Conservation (phyloP, 92 coral and sea anemone species). For the Heteractis magnifica region DNA sequence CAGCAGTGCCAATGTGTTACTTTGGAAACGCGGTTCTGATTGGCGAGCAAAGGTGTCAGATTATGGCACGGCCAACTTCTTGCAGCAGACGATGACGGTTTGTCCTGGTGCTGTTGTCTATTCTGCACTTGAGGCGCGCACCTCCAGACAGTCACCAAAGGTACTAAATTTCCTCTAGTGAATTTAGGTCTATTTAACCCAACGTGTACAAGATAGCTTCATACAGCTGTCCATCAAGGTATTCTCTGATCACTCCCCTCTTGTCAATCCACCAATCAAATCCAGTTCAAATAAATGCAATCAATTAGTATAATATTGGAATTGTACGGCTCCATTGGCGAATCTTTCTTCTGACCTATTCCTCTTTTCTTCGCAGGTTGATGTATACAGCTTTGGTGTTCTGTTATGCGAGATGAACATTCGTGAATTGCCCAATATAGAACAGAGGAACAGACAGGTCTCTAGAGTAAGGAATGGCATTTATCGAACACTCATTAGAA, state of each 20-base stretch:
- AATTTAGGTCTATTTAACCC: neutral
- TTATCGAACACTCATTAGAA: slow-evolving; percentile 33
- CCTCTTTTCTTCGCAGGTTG: slow-evolving; percentile 41
- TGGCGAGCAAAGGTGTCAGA: slow-evolving; percentile 87
- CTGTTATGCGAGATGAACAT: slow-evolving; percentile 57
- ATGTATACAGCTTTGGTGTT: slow-evolving; percentile 40
- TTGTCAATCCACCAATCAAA: neutral
- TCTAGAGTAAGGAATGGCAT: slow-evolving; percentile 43
- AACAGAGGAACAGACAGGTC: slow-evolving; percentile 48
- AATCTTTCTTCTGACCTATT: neutral
- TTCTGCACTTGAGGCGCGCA: slow-evolving; percentile 75
- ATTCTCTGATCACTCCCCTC: too few species aligned
- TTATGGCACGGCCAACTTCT: slow-evolving; percentile 82
- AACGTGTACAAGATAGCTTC: too few species aligned
- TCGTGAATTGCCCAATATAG: slow-evolving; percentile 52
- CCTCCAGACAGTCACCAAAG: slow-evolving; percentile 73
- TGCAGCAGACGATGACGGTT: slow-evolving; percentile 71
- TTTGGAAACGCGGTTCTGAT: slow-evolving; percentile 58
- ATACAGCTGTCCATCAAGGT: too few species aligned
- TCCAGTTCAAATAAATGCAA: too few species aligned
- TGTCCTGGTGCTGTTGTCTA: slow-evolving; percentile 76
- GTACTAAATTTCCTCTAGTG: slow-evolving; percentile 14
- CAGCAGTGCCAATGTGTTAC: slow-evolving; percentile 40
- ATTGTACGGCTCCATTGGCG: slow-evolving; percentile 47
- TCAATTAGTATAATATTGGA: slow-evolving; percentile 51